Percentiles rank a stretch among this genome's conserved stretches.
phyloP scores from a whole-genome alignment of 2,113 vertebrate species.

The Scatophagus argus region DNA sequence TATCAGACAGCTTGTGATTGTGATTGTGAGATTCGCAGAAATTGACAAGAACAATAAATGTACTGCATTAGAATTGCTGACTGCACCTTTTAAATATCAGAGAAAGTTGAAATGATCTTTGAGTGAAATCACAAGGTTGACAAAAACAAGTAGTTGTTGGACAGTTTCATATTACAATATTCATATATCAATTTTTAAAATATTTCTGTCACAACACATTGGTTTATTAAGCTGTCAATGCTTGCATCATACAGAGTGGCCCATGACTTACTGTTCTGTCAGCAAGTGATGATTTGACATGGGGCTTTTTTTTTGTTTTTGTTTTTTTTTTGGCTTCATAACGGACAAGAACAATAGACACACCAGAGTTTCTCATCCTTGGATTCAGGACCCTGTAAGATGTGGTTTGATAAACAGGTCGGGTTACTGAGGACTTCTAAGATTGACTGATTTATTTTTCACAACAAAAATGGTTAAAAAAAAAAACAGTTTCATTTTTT shows the following conservation, averaged over 20 bases:
- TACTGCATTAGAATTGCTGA: no score
- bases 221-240: neutral
- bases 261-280: neutral
- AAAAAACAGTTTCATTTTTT: no score
- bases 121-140: neutral
- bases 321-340: neutral
- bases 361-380: constrained; percentile 42
- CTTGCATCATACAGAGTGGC: constrained; percentile 7
- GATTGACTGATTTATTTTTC: no score
- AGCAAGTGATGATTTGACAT: neutral
- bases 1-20: no score
- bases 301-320: neutral
- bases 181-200: no score
- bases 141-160: neutral
- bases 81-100: neutral
- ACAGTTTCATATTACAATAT: neutral
- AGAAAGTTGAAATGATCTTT: neutral
- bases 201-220: neutral
- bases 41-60: no score
- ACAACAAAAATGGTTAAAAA: no score
- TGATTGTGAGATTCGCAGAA: no score
- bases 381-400: neutral
- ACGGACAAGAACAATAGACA: neutral
- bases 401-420: neutral
- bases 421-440: neutral